A percentile compares a stretch with the other conserved stretches of the same genome.
Conservation (phyloP, 2,113 vertebrate species). For the Shinisaurus crocodilurus region DNA sequence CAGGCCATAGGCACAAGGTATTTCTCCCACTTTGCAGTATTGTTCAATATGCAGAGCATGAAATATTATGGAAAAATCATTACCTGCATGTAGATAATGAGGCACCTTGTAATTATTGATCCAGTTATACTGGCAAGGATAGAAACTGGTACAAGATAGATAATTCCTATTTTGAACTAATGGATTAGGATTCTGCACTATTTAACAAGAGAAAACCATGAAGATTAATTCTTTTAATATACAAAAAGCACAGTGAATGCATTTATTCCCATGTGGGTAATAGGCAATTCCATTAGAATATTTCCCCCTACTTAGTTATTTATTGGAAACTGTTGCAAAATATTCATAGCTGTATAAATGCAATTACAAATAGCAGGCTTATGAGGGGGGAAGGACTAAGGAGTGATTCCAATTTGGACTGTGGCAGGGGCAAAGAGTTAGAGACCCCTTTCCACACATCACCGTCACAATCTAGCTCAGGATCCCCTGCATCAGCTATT, state of each 20-base stretch:
- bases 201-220: not conserved
- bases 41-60: not conserved
- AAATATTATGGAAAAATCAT: slow-evolving; percentile 18
- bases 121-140: not conserved
- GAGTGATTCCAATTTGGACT: not conserved
- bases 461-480: not conserved
- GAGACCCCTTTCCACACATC: not conserved
- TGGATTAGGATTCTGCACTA: not conserved
- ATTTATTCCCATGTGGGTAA: slow-evolving; percentile 22
- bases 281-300: not conserved
- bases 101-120: not conserved
- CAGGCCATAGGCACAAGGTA: not conserved
- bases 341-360: not conserved
- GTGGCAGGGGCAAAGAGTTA: not conserved
- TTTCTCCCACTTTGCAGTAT: slow-evolving; percentile 18
- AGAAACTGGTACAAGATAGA: not conserved
- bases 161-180: not conserved
- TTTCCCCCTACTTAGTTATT: not conserved
- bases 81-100: not conserved
- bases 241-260: not conserved
- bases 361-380: not conserved
- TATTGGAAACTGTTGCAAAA: not conserved
- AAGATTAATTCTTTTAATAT: not conserved
- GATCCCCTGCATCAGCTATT: too few relatives aligned
- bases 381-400: not conserved